Evolutionary conservation across 2,113 vertebrate genomes (phyloP).

Genomic region (Dipodomys merriami): DNA sequence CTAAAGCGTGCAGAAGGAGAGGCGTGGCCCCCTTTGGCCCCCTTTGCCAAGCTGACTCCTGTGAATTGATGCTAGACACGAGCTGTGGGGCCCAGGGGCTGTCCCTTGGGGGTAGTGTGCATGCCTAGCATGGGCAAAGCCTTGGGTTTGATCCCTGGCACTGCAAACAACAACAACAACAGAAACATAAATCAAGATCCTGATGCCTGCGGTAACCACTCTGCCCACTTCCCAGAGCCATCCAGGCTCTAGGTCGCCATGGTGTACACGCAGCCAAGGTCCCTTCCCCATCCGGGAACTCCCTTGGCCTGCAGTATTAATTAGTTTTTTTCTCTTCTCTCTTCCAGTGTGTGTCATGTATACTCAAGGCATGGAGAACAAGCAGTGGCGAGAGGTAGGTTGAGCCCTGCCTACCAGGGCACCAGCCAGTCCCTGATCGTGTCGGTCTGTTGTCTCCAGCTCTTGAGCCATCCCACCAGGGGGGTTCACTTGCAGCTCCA

Average conservation of each 20-base stretch:
- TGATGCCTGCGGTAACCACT: accelerated
- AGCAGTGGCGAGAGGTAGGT: conserved; percentile 96
- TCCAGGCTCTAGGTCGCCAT: neutral
- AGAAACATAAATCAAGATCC: too few relatives aligned
- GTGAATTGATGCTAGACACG: neutral
- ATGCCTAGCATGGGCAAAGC: neutral
- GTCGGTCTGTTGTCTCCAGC: neutral
- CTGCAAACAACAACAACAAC: too few relatives aligned
- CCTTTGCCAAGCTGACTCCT: neutral
- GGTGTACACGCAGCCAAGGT: too few relatives aligned
- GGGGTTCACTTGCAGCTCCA: neutral
- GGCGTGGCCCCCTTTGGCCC: neutral
- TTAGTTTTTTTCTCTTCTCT: conserved; percentile 29
- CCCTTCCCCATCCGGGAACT: too few relatives aligned
- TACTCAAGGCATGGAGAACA: conserved; percentile 93
- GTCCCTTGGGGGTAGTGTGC: neutral
- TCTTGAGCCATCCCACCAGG: neutral
- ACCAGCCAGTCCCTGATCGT: neutral
- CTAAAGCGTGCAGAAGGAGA: neutral
- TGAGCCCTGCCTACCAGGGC: neutral
- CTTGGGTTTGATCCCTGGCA: neutral
- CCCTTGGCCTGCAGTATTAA: neutral
- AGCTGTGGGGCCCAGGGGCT: neutral
- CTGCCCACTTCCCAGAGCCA: neutral
- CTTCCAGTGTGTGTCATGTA: conserved; percentile 94